Percentiles rank a stretch among this genome's conserved stretches.
Evolutionary conservation across 2,797 vertebrate genomes (phyloP).

Genomic region (Periophthalmus magnuspinnatus): DNA sequence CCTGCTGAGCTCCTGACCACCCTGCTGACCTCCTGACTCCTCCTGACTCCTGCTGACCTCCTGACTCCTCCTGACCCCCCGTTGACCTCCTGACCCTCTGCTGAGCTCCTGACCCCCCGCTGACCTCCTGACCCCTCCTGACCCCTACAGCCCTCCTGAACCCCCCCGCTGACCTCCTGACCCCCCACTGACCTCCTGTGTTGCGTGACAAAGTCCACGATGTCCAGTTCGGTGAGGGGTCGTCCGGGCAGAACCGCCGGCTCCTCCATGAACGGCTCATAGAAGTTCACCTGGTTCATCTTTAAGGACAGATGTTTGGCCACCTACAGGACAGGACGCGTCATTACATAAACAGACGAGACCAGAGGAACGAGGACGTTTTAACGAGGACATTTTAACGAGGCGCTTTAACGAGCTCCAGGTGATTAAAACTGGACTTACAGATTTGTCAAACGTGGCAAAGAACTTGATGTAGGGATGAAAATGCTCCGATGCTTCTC

Average conservation of each 20-base stretch:
- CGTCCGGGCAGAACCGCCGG: constrained; percentile 88
- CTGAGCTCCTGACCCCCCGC: no score
- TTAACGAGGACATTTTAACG: no score
- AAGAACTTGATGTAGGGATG: constrained; percentile 97
- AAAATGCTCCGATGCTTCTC: constrained; percentile 92
- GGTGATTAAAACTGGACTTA: constrained; percentile 67
- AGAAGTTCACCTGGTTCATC: constrained; percentile 96
- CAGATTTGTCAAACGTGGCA: constrained; percentile 95
- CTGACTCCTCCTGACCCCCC: no score
- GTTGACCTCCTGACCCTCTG: no score
- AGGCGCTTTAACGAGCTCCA: background rate
- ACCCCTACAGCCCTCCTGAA: constrained; percentile 83
- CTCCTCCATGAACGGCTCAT: constrained; percentile 97
- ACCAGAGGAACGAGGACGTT: background rate
- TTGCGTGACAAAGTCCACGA: constrained; percentile 90
- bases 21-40: no score
- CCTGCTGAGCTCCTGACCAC: no score
- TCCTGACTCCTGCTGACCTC: constrained; percentile 81
- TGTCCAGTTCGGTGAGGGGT: constrained; percentile 88
- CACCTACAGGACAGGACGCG: constrained; percentile 73
- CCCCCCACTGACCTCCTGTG: constrained; percentile 86
- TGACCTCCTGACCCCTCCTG: no score
- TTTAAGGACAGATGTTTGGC: constrained; percentile 96
- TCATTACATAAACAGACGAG: background rate
- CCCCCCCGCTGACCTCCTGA: no score